A percentile compares a stretch with the other conserved stretches of the same genome.
Evolutionary conservation across 2,888 invertebrate genomes (phyloP).

Genomic region (Drosophila subsilvestris): DNA sequence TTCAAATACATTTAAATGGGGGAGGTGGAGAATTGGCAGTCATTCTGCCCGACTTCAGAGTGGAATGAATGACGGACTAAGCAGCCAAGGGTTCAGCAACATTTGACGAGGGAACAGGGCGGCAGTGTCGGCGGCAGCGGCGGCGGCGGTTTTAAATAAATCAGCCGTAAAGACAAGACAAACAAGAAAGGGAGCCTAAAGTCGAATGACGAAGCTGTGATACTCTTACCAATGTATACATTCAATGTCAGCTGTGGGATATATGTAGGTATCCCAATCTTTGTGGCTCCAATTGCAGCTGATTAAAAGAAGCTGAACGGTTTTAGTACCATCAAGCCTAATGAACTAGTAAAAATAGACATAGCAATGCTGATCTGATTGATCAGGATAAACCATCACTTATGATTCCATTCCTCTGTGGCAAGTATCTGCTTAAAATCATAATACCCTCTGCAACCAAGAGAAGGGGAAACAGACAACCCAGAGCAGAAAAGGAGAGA

Average conservation of each 20-base stretch:
- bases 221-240: not conserved
- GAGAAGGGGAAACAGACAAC: slow-evolving; percentile 23
- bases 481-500: slow-evolving; percentile 15
- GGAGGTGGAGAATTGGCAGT: slow-evolving; percentile 3
- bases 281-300: not conserved
- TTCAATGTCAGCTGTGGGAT: not conserved
- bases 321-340: no score
- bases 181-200: slow-evolving; percentile 4
- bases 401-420: not conserved
- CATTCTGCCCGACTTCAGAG: slow-evolving; percentile 22
- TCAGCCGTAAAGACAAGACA: slow-evolving; percentile 57
- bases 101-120: slow-evolving; percentile 46
- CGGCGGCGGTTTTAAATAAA: slow-evolving; percentile 74
- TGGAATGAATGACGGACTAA: slow-evolving; percentile 51
- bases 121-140: slow-evolving; percentile 32
- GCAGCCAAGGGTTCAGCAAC: slow-evolving; percentile 76
- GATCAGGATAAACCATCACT: not conserved
- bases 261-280: not conserved
- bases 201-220: not conserved
- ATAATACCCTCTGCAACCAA: not conserved
- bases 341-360: no score
- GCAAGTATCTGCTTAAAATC: not conserved
- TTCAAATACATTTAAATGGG: slow-evolving; percentile 3
- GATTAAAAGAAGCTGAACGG: no score
- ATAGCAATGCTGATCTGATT: not conserved